Conservation (phyloP, 2,888 invertebrate species). For the Muscina levida region DNA sequence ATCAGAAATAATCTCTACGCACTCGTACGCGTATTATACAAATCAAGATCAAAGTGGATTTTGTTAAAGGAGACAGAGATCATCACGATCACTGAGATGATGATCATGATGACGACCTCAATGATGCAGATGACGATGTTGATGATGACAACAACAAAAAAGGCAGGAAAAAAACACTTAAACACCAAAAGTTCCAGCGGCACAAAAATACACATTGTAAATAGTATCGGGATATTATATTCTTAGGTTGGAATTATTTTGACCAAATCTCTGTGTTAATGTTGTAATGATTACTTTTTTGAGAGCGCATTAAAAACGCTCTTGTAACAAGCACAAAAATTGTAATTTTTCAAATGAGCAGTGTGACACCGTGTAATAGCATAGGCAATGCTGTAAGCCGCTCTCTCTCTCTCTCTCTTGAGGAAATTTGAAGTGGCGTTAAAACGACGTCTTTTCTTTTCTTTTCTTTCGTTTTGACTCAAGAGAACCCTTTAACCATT, state of each 20-base stretch:
- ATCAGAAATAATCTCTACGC: conserved; percentile 7
- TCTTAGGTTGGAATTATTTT: neutral
- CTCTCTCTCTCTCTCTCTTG: conserved; percentile 39
- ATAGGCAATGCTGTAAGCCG: neutral
- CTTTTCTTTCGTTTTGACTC: conserved; percentile 73
- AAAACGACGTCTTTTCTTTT: conserved; percentile 66
- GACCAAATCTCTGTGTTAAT: neutral
- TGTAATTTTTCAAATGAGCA: neutral
- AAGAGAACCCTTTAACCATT: conserved; percentile 60
- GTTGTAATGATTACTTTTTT: conserved; percentile 19
- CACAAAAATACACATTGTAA: too few species aligned
- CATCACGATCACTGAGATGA: neutral
- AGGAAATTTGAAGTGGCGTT: conserved; percentile 56
- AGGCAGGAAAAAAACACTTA: too few species aligned
- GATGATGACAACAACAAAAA: too few species aligned
- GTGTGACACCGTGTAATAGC: neutral
- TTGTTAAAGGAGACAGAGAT: conserved; percentile 36
- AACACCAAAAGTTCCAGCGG: neutral
- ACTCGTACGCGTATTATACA: conserved; percentile 50
- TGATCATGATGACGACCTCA: neutral
- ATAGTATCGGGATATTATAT: neutral
- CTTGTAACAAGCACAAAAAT: too few species aligned
- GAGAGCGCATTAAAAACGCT: neutral
- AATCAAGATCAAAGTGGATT: conserved; percentile 65
- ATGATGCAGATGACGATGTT: neutral